Evolutionary conservation across 2,113 vertebrate genomes (phyloP).

Genomic region (Pungitius pungitius): DNA sequence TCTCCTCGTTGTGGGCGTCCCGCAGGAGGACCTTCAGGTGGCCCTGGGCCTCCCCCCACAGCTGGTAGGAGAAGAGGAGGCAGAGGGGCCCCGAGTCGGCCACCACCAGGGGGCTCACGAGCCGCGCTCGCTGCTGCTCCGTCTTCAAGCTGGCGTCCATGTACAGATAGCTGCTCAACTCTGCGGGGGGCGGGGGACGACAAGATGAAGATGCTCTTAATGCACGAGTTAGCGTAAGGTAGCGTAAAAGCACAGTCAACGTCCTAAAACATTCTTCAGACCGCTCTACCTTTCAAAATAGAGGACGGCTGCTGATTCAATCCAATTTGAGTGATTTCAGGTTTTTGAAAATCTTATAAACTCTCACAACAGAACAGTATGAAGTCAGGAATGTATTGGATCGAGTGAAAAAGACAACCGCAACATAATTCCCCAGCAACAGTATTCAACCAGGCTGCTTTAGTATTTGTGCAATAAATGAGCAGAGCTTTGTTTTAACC

Average conservation of each 20-base stretch:
- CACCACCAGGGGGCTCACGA: constrained; percentile 87
- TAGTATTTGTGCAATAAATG: constrained; percentile 2
- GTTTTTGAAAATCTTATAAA: neutral
- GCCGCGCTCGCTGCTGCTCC: constrained; percentile 85
- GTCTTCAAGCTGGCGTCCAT: constrained; percentile 85
- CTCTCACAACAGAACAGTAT: neutral
- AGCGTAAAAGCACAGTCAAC: neutral
- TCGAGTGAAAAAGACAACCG: neutral
- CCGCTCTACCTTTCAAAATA: neutral
- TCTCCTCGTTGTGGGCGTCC: constrained; percentile 86
- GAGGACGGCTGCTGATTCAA: neutral
- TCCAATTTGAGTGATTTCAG: neutral
- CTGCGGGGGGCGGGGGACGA: constrained; percentile 63
- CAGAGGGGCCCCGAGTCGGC: constrained; percentile 88
- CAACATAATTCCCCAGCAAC: neutral
- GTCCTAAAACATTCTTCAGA: neutral
- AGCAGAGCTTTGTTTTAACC: constrained; percentile 51
- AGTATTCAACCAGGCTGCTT: constrained; percentile 4
- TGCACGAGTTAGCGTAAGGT: neutral
- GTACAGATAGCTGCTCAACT: constrained; percentile 86
- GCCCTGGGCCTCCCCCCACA: constrained; percentile 84
- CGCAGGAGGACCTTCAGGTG: constrained; percentile 86
- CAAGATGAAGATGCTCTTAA: neutral
- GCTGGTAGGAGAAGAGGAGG: constrained; percentile 93
- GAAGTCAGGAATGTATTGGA: neutral